Evolutionary conservation across 1,140 invertebrate genomes (phyloP), one percentile per base, ranked within the genome.

Genomic region (Bombus waltoni): DNA sequence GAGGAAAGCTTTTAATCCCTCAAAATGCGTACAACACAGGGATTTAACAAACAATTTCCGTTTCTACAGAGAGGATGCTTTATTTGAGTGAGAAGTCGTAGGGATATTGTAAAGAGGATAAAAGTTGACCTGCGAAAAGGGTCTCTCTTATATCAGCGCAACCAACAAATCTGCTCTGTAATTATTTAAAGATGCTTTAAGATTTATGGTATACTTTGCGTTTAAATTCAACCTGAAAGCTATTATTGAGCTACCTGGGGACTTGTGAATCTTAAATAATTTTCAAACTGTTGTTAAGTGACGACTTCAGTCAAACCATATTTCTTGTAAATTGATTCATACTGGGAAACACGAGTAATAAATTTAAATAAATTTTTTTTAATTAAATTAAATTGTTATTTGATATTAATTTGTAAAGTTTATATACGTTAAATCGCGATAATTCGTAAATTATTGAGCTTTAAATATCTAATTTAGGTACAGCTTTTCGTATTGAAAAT

Each of bases 111-210:
- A 86, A 85, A 86, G 79, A 82, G 72, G 72, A 86, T 86, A 53
- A 82, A 75, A 73, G 59, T 86, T 75, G 59, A 86, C 79, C 79
- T 18, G 25, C 59, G 71, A 70, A 4, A 59, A 74, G 47, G 18
- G 44, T 57, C n/a, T 35, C 13, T 57, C 44, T 76, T 68, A 28
- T 42, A 35, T 38, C 68, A 83, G 28, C 18, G 4, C 32, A 66
- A 62, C 22, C 42, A 40, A 15, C 35, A 57, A 70, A 35, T 83
- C 32, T 76, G 35, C 22, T 53, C 47, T 66, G 62, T 83, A 68
- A 77, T 83, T 77, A 83, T 77, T 68, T 77, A 83, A 70, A 83
- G 73, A 68, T 70, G 18, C 35, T 83, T 76, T 47, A 66, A 66
- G 42, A 75, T 75, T 65, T 68, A 76, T 22, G 8, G 32, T 65